Base-by-base conservation (phyloP, 2,797 vertebrate genomes). In the Mionectes olivaceus region DNA sequence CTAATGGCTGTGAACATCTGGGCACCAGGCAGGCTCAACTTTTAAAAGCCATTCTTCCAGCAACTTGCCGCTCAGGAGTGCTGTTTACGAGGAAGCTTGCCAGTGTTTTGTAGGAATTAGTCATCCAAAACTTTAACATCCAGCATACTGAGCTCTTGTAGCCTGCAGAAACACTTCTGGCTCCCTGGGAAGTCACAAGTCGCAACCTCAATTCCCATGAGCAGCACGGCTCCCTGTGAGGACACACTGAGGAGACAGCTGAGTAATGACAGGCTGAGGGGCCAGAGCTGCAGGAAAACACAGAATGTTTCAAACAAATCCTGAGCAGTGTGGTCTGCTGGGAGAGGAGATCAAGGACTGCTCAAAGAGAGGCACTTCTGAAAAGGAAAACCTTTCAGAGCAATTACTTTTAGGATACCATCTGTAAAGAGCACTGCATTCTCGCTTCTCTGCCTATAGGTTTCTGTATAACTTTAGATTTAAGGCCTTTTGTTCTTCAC, bases 81-180 rank as follows among this genome's bases (percentile, higher is more conserved):
- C 83, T 90, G 80, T 61, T 91, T 76, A 46, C 6, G 1, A 76
- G 84, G 64, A 74, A 82, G 49, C 80, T 39, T 75, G 90, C 55
- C 88, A 87, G 68, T 46, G 46, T 83, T 95, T 88, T 71, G 79
- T 80, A 89, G 92, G 83, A 90, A 90, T 87, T 67, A 93, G 83
- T 90, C 75, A 92, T 63, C 71, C 71, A 82, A 84, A 94, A 57
- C 87, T 49, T 43, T 17, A 56, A 52, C 46, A 87, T 41, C 56
- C 52, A 61, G 35, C n/a, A 63, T 4, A 59, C 19, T 2, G 80
- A 90, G 90, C 46, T 44, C 41, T 52, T 7, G 2, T 10, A 67
- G 88, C 57, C 79, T 46, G 53, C 83, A 83, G 77, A 13, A 77
- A 50, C 55, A 24, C 43, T 71, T 46, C 56, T 60, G 83, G 32